Conservation (phyloP, 2,888 invertebrate species). For the Priocnemis perturbator region DNA sequence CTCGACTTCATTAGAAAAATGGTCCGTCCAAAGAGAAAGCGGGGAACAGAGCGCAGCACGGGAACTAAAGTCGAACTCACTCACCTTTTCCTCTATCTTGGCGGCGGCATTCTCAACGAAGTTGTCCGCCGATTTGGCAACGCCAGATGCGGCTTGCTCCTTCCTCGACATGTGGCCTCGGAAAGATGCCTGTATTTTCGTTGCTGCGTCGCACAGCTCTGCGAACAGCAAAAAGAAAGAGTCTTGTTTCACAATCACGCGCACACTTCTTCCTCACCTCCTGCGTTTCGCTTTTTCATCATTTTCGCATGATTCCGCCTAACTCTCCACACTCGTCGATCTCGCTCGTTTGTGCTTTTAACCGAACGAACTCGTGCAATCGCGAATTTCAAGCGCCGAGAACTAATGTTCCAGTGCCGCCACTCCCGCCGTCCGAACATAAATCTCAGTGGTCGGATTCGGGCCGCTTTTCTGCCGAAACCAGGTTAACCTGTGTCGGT, state of each 20-base stretch:
- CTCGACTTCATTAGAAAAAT: too few relatives aligned
- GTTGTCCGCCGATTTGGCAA: constrained; percentile 67
- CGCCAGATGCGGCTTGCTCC: constrained; percentile 74
- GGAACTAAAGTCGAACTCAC: constrained; percentile 32
- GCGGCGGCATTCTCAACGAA: constrained; percentile 64
- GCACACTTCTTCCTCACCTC: too few relatives aligned
- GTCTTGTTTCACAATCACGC: too few relatives aligned
- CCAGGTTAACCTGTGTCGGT: constrained; percentile 27
- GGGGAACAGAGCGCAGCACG: not conserved
- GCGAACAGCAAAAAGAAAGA: constrained; percentile 49
- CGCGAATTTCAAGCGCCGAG: too few relatives aligned
- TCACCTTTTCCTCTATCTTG: constrained; percentile 71
- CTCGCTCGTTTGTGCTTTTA: too few relatives aligned
- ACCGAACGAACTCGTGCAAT: too few relatives aligned
- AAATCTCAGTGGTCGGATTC: constrained; percentile 11
- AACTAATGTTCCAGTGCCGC: too few relatives aligned
- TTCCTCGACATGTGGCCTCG: constrained; percentile 92
- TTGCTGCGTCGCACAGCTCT: constrained; percentile 90
- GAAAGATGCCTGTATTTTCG: constrained; percentile 94
- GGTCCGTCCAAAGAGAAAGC: not conserved
- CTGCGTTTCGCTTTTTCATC: too few relatives aligned
- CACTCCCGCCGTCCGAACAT: not conserved
- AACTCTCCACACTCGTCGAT: too few relatives aligned
- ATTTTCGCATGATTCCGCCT: too few relatives aligned
- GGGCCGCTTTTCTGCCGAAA: constrained; percentile 12